These are phyloP conservation scores for Pontoporia blainvillei DNA, from an alignment of 2,113 vertebrate genomes.

Conservation along the genomic window DNA sequence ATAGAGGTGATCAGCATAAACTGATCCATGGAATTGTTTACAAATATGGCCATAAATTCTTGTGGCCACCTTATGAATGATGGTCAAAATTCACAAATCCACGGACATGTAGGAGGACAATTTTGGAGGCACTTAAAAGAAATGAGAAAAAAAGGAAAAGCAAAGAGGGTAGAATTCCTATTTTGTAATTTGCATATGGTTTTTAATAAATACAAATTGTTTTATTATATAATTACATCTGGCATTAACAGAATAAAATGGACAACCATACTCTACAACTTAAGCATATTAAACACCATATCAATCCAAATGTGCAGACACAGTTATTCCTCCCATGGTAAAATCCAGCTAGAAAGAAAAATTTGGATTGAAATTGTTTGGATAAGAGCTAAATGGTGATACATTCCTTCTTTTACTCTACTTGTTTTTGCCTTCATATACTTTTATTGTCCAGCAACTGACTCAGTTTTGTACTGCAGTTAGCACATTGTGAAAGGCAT, in stretches of 20 bases:
- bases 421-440: not conserved
- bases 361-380: not conserved
- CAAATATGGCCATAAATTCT: not conserved
- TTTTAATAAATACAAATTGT: conserved; percentile 2
- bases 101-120: not conserved
- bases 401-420: not conserved
- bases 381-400: not conserved
- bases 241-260: not conserved
- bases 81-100: not conserved
- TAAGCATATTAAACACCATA: not conserved
- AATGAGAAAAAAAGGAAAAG: not conserved
- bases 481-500: not conserved
- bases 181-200: not conserved
- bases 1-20: not conserved
- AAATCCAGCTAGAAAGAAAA: conserved; percentile 4
- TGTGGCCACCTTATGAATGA: not conserved
- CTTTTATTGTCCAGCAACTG: not conserved
- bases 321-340: not conserved
- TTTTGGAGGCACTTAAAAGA: not conserved
- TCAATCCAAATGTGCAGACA: not conserved
- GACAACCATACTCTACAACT: not conserved
- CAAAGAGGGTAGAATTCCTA: not conserved
- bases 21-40: not conserved
- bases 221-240: not conserved
- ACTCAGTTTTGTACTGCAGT: not conserved